Percentiles rank a stretch among this genome's conserved stretches.
Evolutionary conservation across 2,797 vertebrate genomes (phyloP).

Genomic region (Gymnopithys bicolor): DNA sequence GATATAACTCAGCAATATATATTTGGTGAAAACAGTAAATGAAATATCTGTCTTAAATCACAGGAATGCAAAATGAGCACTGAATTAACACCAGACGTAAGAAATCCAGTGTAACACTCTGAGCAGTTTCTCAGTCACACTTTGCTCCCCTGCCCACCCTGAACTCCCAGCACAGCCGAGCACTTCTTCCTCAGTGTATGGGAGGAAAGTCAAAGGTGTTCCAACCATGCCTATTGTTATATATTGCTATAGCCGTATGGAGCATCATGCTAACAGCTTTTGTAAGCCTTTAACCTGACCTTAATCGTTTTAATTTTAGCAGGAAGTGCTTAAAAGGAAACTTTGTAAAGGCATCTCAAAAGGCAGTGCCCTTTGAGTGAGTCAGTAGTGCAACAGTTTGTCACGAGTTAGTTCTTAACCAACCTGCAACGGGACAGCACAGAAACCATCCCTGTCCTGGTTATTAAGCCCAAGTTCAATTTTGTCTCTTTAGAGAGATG

Average conservation of each 20-base stretch:
- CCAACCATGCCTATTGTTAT: neutral
- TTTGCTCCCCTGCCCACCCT: neutral
- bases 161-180: neutral
- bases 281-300: no score
- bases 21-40: neutral
- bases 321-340: neutral
- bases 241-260: fast-evolving
- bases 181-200: neutral
- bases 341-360: neutral
- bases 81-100: neutral
- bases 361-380: neutral
- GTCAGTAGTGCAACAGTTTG: neutral
- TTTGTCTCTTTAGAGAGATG: neutral
- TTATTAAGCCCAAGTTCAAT: neutral
- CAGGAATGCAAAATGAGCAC: neutral
- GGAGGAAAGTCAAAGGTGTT: neutral
- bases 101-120: neutral
- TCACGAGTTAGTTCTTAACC: neutral
- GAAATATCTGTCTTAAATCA: slow-evolving; percentile 15
- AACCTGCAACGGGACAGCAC: neutral
- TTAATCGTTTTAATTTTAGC: neutral
- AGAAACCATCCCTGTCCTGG: neutral
- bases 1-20: neutral
- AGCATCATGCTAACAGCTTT: neutral
- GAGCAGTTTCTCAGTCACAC: neutral